Base-by-base conservation (phyloP, 2,888 invertebrate genomes). In the Aricia artaxerxes region DNA sequence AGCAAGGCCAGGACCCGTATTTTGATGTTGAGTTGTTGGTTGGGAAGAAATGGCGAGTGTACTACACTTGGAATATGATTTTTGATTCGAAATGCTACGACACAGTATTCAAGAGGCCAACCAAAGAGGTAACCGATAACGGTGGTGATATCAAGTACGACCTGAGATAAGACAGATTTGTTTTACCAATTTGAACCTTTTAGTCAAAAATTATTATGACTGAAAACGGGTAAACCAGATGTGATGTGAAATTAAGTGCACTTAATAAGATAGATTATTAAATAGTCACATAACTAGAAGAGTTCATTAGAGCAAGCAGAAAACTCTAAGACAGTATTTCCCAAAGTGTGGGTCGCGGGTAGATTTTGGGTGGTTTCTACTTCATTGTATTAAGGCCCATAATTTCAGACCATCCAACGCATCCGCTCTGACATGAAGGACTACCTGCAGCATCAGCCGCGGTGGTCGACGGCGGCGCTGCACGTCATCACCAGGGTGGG, bases 401-500 rank as follows among this genome's bases (percentile, higher is more conserved):
- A 16, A 31, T 16, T 79, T 73, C 82, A 93, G 93, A 86, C 87
- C 13, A 83, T 88, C 6, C 86, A 85, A n/a, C 86, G 91, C 0
- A 81, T 92, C 61, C 89, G 86, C 84, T 84, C 87, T 61, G 93
- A 92, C 53, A 93, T 93, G 92, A 80, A 83, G 16, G 90, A 92
- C 3, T 91, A 92, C 78, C 53, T 93, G 78, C 89, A 89, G 73
- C 81, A 82, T 3, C 89, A 92, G 82, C 93, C 93, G 0, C 84
- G 84, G 4, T 93, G 93, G 93, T 87, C 88, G 0, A 90, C 91
- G 0, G 93, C 93, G 0, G 86, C 89, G 0, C 81, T 93, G 11
- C 82, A 86, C 77, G 81, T 89, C 64, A 84, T 84, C 76, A 57
- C 31, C 35, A 53, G 31, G 0, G 85, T 91, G 84, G 91, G 91